Evolutionary conservation across 2,113 vertebrate genomes (phyloP).

Genomic region (Penelope pileata): DNA sequence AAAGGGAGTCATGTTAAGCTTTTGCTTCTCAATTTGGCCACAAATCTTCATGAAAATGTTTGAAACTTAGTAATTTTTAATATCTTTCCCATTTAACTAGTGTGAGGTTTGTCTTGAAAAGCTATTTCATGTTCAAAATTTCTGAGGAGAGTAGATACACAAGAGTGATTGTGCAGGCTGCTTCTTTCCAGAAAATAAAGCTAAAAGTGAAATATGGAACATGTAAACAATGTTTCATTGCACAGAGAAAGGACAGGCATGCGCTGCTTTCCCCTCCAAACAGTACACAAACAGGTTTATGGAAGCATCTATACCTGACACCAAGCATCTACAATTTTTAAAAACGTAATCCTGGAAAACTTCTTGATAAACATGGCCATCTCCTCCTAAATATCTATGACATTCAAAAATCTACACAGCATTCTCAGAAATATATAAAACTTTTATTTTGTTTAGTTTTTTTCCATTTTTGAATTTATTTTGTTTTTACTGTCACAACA

Average conservation of each 20-base stretch:
- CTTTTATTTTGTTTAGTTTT: background rate
- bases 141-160: background rate
- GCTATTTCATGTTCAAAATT: background rate
- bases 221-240: background rate
- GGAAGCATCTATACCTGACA: background rate
- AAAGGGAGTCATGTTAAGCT: background rate
- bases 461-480: background rate
- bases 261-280: background rate
- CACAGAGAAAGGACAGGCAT: background rate
- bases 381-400: constrained; percentile 37
- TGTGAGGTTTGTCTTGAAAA: background rate
- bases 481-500: background rate
- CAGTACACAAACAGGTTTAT: background rate
- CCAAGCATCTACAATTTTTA: constrained; percentile 21
- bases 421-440: constrained; percentile 31
- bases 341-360: background rate
- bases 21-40: background rate
- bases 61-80: background rate
- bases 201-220: background rate
- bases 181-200: background rate
- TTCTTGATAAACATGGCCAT: constrained; percentile 13
- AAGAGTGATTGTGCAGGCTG: background rate
- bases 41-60: background rate
- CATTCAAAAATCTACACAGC: background rate
- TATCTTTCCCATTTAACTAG: background rate